phyloP scores from a whole-genome alignment of 2,888 invertebrate species.

The Troides aeacus region DNA sequence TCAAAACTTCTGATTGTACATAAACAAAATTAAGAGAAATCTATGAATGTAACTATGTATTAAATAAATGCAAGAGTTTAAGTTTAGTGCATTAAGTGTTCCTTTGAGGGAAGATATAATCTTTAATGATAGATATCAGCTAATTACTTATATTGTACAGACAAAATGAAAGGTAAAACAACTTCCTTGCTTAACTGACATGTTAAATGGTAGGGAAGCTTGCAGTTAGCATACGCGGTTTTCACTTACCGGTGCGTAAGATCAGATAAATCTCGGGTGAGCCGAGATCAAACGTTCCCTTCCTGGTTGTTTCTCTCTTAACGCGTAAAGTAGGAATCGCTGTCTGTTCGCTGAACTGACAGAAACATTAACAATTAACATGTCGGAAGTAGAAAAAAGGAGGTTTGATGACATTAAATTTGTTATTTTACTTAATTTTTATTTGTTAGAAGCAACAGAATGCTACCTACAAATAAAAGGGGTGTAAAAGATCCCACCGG shows the following conservation, averaged over 20 bases:
- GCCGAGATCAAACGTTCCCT: constrained; percentile 28
- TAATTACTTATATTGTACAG: not conserved
- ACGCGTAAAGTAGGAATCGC: constrained; percentile 12
- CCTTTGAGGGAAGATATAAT: not conserved
- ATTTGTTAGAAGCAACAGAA: too few species aligned
- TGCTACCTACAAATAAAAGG: too few species aligned
- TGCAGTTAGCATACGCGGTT: constrained; percentile 7
- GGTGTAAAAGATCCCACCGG: too few species aligned
- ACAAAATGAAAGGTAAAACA: constrained; percentile 14
- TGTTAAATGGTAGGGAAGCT: constrained; percentile 14
- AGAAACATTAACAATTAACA: constrained; percentile 17
- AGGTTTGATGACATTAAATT: too few species aligned
- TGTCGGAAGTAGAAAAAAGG: not conserved
- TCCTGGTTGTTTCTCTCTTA: constrained; percentile 21
- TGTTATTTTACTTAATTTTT: too few species aligned
- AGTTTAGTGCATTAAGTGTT: not conserved
- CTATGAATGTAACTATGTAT: too few species aligned
- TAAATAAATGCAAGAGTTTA: not conserved
- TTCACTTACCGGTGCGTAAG: constrained; percentile 23
- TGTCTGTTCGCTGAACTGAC: constrained; percentile 18
- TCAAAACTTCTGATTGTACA: too few species aligned
- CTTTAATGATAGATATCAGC: constrained; percentile 3
- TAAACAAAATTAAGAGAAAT: too few species aligned
- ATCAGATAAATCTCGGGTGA: constrained; percentile 26
- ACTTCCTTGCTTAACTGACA: constrained; percentile 10